Evolutionary conservation across 2,888 invertebrate species (phyloP).

Genomic region (Nemurella pictetii): DNA sequence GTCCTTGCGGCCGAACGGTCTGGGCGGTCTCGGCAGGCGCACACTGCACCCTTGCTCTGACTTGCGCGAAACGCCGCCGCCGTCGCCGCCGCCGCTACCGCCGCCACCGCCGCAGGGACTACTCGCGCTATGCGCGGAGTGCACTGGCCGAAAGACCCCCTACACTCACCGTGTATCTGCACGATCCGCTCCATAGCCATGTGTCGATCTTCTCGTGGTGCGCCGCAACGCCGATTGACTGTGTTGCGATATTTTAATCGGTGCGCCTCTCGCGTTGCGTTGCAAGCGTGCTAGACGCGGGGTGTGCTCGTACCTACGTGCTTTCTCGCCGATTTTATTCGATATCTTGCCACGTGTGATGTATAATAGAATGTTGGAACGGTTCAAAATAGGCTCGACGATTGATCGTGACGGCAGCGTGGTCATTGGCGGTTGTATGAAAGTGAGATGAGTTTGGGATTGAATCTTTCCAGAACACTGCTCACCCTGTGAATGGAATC

Average conservation of each 20-base stretch:
- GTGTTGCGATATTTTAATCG: not conserved
- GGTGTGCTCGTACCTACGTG: not conserved
- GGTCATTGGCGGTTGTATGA: not conserved
- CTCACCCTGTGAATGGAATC: slow-evolving; percentile 87
- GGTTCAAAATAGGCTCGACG: not conserved
- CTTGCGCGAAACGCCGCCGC: not conserved
- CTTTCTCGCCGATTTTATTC: not conserved
- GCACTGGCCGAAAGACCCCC: too few species aligned
- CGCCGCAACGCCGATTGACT: not conserved
- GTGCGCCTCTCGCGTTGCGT: not conserved
- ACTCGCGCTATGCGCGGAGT: not conserved
- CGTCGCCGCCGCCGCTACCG: not conserved
- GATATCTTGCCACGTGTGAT: not conserved
- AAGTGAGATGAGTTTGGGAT: not conserved
- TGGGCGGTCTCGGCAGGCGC: not conserved
- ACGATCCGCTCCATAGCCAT: not conserved
- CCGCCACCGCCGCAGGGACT: not conserved
- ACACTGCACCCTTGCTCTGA: not conserved
- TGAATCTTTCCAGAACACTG: slow-evolving; percentile 71
- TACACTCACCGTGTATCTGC: too few species aligned
- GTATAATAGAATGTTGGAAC: not conserved
- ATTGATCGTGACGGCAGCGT: not conserved
- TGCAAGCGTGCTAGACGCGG: not conserved
- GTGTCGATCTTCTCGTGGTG: not conserved
- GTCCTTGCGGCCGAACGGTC: slow-evolving; percentile 17